Percentiles rank a stretch among this genome's conserved stretches.
phyloP scores from a whole-genome alignment of 2,113 vertebrate species.

The Azemiops feae region DNA sequence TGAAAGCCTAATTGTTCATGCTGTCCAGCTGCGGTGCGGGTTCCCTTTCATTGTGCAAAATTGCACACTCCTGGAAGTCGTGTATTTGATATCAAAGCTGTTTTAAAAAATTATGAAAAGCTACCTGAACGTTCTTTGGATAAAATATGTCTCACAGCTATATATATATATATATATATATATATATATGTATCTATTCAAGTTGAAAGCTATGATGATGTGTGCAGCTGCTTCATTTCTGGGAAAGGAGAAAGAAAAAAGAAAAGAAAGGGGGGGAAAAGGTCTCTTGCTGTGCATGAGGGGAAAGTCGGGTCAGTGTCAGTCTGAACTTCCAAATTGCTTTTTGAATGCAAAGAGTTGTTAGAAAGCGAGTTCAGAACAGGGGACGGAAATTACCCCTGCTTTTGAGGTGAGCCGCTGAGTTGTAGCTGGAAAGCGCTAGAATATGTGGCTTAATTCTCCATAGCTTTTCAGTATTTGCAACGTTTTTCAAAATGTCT shows the following conservation, averaged over 20 bases:
- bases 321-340: slow-evolving; percentile 50
- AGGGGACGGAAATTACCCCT: slow-evolving; percentile 12
- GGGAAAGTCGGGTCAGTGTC: slow-evolving; percentile 50
- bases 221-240: slow-evolving; percentile 50
- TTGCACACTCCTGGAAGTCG: slow-evolving; percentile 35
- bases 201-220: slow-evolving; percentile 62
- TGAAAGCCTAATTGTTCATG: slow-evolving; percentile 41
- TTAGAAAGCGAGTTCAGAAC: slow-evolving; percentile 39
- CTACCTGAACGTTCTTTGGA: slow-evolving; percentile 52
- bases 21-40: slow-evolving; percentile 16
- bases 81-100: slow-evolving; percentile 51
- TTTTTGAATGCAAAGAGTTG: slow-evolving; percentile 45
- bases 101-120: slow-evolving; percentile 47
- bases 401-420: slow-evolving; percentile 44
- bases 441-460: slow-evolving; percentile 26
- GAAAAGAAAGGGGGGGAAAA: slow-evolving; percentile 18
- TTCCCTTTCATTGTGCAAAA: slow-evolving; percentile 51
- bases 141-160: slow-evolving; percentile 35
- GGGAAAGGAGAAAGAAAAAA: neutral
- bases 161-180: slow-evolving; percentile 42
- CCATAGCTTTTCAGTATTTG: neutral
- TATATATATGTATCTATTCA: slow-evolving; percentile 40
- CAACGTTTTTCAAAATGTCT: slow-evolving; percentile 27
- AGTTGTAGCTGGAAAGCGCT: slow-evolving; percentile 19
- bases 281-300: slow-evolving; percentile 5